Conservation (phyloP, 2,113 vertebrate species). For the Phyllopteryx taeniolatus region DNA sequence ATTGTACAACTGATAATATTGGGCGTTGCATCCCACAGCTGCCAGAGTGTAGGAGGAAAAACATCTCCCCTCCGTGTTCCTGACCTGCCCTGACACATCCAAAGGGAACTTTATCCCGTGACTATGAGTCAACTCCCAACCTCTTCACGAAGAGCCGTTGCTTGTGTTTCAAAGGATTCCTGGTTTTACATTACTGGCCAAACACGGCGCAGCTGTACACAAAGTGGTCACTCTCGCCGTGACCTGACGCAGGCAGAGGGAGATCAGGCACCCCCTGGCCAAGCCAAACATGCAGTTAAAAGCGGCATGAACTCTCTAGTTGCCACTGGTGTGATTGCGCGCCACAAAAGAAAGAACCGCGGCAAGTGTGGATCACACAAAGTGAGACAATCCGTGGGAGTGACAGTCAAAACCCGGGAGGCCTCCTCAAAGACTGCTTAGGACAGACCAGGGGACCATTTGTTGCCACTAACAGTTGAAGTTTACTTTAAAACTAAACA, state of each 20-base stretch:
- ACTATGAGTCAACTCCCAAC: conserved; percentile 69
- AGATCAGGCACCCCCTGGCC: conserved; percentile 62
- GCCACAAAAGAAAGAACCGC: not conserved
- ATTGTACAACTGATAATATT: not conserved
- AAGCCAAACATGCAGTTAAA: conserved; percentile 54
- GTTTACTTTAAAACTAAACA: too few relatives aligned
- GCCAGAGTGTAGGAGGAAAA: conserved; percentile 18
- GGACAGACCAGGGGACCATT: not conserved
- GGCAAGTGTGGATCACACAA: not conserved
- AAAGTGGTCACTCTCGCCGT: conserved; percentile 58
- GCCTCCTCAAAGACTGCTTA: not conserved
- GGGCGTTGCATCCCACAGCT: conserved; percentile 23
- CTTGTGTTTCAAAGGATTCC: conserved; percentile 77
- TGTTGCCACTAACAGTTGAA: not conserved
- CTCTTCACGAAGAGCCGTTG: conserved; percentile 62
- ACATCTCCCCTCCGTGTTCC: conserved; percentile 36
- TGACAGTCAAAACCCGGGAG: not conserved
- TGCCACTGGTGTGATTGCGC: not conserved
- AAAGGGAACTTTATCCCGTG: conserved; percentile 53
- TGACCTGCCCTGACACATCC: conserved; percentile 53
- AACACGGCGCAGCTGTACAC: conserved; percentile 68
- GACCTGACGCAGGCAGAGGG: conserved; percentile 49
- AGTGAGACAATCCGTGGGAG: not conserved
- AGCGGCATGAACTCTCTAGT: not conserved
- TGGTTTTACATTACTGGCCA: conserved; percentile 76